Evolutionary conservation across 2,797 vertebrate species (phyloP).

Genomic region (Pogonophryne albipinna): DNA sequence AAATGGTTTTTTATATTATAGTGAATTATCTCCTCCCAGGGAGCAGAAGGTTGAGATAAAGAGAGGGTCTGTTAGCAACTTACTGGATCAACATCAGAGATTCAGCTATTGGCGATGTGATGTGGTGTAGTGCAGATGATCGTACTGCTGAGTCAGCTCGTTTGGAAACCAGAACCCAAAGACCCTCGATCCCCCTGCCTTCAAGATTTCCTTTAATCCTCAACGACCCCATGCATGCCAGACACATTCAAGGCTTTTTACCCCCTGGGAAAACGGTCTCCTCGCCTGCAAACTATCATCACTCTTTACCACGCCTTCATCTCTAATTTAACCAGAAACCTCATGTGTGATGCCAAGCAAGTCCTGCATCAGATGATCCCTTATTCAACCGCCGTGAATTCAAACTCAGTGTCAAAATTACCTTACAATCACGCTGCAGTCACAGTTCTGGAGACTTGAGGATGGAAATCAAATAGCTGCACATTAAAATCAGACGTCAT

Average conservation of each 20-base stretch:
- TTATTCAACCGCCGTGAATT: slow-evolving; percentile 43
- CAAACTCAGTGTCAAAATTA: slow-evolving; percentile 49
- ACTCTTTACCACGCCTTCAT: slow-evolving; percentile 67
- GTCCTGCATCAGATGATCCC: slow-evolving; percentile 50
- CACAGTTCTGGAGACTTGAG: slow-evolving; percentile 46
- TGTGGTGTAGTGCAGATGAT: slow-evolving; percentile 69
- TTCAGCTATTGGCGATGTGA: slow-evolving; percentile 61
- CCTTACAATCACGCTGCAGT: slow-evolving; percentile 64
- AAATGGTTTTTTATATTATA: slow-evolving; percentile 52
- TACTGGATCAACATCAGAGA: slow-evolving; percentile 72
- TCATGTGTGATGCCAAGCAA: slow-evolving; percentile 46
- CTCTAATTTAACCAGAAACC: slow-evolving; percentile 70
- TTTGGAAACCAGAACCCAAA: slow-evolving; percentile 76
- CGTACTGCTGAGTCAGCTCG: slow-evolving; percentile 71
- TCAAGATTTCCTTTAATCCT: slow-evolving; percentile 69
- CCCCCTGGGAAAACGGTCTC: slow-evolving; percentile 56
- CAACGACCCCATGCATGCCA: slow-evolving; percentile 47
- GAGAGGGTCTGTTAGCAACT: slow-evolving; percentile 59
- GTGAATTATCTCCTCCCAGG: slow-evolving; percentile 58
- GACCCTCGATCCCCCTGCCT: slow-evolving; percentile 61
- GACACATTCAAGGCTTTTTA: slow-evolving; percentile 37
- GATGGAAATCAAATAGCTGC: slow-evolving; percentile 70
- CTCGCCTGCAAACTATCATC: slow-evolving; percentile 34
- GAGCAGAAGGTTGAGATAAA: slow-evolving; percentile 69
- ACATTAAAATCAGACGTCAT: slow-evolving; percentile 63